Base-by-base conservation (phyloP, 92 coral and sea anemone genomes). In the Parazoanthus atlanticus region DNA sequence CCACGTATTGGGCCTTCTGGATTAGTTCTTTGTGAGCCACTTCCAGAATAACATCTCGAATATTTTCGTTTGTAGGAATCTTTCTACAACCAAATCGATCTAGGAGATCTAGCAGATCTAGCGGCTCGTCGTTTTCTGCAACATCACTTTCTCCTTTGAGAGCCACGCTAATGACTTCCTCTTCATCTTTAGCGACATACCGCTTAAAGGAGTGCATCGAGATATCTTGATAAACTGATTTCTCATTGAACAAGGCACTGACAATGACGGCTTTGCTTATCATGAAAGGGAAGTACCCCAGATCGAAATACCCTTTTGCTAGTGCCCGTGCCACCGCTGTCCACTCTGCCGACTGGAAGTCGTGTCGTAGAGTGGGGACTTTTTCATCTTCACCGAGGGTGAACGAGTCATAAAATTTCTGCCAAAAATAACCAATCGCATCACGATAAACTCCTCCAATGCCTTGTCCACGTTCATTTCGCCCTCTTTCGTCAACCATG, bases 81-180 rank as follows among this genome's bases (percentile, higher is more conserved):
- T 78, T 88, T 31, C 90, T 78, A 86, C 90, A 64, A 40, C 74
- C 90, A 78, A 88, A 88, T 31, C 78, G 65, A 56, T 88, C 90
- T 10, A 65, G 90, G 26, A 88, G 69, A 19, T 88, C 86, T 25
- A 78, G 69, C n/a, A n/a, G n/a, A n/a, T n/a, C n/a, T n/a, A n/a
- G n/a, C 29, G 78, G 71, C 47, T 86, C 89, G 33, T 43, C 78
- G 71, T 75, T 56, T 16, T 74, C 69, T 77, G 49, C 89, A 56
- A 43, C 36, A 10, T 9, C 36, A 73, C 52, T 34, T 52, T 56
- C 86, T 75, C 76, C 90, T 49, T 75, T 67, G 15, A 87, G 86
- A 10, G 23, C 86, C 7, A 32, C 74, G 32, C n/a, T 23, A 6
- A 87, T 78, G 15, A 87, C 52, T 75, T 75, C 90, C 75, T 33